Evolutionary conservation across 2,888 invertebrate species (phyloP).

Genomic region (Panzeria rudis): DNA sequence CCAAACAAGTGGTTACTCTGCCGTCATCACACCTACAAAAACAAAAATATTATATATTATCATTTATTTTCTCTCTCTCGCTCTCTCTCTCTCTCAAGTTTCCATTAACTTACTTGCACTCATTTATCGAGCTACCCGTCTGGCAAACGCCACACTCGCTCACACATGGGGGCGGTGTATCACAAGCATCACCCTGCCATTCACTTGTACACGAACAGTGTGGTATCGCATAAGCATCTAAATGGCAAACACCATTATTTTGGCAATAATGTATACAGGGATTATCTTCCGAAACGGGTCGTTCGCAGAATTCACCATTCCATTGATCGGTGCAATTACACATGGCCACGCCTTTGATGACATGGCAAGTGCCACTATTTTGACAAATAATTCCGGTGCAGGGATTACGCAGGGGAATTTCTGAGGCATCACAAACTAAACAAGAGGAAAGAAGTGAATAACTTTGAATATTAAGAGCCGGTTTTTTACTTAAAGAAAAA

Average conservation of each 20-base stretch:
- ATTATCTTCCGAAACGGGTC: conserved; percentile 86
- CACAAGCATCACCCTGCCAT: conserved; percentile 86
- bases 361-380: conserved; percentile 85
- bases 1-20: conserved; percentile 80
- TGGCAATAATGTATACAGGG: conserved; percentile 86
- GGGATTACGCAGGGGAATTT: conserved; percentile 79
- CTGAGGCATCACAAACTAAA: conserved; percentile 79
- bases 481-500: too few species aligned
- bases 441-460: neutral
- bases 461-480: too few species aligned
- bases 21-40: conserved; percentile 78
- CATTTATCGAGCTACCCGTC: conserved; percentile 82
- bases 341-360: conserved; percentile 83
- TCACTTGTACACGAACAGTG: conserved; percentile 85
- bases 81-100: too few species aligned
- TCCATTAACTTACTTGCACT: conserved; percentile 79
- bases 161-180: conserved; percentile 83
- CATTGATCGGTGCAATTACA: conserved; percentile 86
- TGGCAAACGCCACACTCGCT: conserved; percentile 82
- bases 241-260: conserved; percentile 86
- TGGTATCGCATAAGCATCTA: conserved; percentile 84
- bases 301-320: conserved; percentile 85
- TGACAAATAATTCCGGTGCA: conserved; percentile 84
- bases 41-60: neutral
- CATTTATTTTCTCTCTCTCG: too few species aligned